A percentile compares a stretch with the other conserved stretches of the same genome.
phyloP scores from a whole-genome alignment of 2,113 vertebrate genomes.

The Psammodynastes pulverulentus region DNA sequence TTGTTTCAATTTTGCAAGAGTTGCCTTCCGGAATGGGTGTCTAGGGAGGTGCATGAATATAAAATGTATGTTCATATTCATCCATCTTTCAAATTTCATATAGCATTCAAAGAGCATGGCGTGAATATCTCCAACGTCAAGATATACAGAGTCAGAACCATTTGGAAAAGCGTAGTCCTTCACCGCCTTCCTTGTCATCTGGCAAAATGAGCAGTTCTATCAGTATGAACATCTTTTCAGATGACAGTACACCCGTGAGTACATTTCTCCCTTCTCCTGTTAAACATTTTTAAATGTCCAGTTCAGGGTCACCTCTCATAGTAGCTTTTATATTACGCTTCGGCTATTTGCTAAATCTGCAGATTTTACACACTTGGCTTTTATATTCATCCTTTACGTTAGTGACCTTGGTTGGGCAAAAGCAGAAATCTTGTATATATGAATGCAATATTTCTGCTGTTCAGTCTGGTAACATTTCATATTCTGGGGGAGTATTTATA shows the following conservation, averaged over 20 bases:
- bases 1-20: background rate
- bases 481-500: background rate
- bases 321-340: background rate
- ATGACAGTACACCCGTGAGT: conserved; percentile 93
- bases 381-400: background rate
- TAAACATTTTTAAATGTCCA: background rate
- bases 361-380: background rate
- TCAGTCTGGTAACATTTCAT: background rate
- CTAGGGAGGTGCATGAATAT: background rate
- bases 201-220: conserved; percentile 91
- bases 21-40: background rate
- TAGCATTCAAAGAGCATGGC: conserved; percentile 90
- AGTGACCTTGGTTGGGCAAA: background rate
- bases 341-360: background rate
- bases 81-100: background rate
- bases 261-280: background rate
- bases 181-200: conserved; percentile 81
- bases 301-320: background rate
- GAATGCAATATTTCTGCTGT: background rate
- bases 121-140: conserved; percentile 81
- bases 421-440: background rate
- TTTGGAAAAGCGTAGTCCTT: conserved; percentile 81
- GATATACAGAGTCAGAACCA: conserved; percentile 66
- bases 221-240: conserved; percentile 92
- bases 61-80: background rate